Evolutionary conservation across 2,888 invertebrate species (phyloP), one percentile per base, ranked within the genome.

Genomic region (Baronia brevicornis): DNA sequence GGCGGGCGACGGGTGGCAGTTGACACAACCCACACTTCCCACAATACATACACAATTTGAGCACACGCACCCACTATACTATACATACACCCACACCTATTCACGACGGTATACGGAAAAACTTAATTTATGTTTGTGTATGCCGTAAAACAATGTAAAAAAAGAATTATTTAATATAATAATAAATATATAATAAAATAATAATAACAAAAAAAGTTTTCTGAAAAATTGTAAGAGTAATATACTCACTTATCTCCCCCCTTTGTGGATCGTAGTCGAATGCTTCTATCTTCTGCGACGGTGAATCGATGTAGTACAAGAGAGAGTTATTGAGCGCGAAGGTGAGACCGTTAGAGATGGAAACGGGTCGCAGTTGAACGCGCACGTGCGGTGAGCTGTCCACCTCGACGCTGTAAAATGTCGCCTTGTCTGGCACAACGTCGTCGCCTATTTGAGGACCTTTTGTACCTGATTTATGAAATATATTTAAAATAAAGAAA

Each of bases 281-380:
- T 1, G 87, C 89, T 33, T 85, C 88, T 1, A 94, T 72, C 51
- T 87, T 86, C 34, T 84, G 66, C 0, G 89, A 89, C 0, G 86
- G 71, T 0, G 92, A 90, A 66, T 94, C 94, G 15, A 91, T 89
- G 61, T 90, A 94, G 64, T 90, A 94, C 65, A 94, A 73, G 22
- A 86, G 85, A 11, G 86, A 70, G 51, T 90, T 88, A 46, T 91
- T 89, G 5, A 71, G 65, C 4, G 88, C 88, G 92, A 93, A 94
- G 3, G 87, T 87, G 17, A 94, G 54, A 0, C 94, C 94, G 55
- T 93, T 94, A 21, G 93, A 92, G 28, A 91, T 86, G 13, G 86
- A 80, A 3, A 91, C 86, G 0, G 80, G 78, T 1, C 64, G 60
- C 15, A 77, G 14, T 1, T 64, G 60, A 0, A 61, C 46, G 5